Evolutionary conservation across 2,113 vertebrate species (phyloP).

Genomic region (Siniperca knerii): DNA sequence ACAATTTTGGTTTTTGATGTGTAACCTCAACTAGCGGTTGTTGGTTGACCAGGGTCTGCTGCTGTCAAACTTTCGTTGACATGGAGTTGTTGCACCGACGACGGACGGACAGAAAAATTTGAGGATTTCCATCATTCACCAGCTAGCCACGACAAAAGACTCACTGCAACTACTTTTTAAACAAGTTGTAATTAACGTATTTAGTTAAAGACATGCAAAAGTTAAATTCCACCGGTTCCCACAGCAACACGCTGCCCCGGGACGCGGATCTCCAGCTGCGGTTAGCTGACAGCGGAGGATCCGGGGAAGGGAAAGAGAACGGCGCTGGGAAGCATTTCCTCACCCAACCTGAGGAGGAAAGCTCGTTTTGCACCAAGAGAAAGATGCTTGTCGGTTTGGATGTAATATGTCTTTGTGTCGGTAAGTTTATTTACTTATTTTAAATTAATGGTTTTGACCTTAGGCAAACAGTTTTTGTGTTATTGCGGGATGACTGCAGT

Average conservation of each 20-base stretch:
- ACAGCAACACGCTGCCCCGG: slow-evolving; percentile 74
- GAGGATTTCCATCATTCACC: not conserved
- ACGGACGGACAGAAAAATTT: slow-evolving; percentile 63
- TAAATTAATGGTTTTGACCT: not conserved
- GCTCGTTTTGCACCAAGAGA: slow-evolving; percentile 76
- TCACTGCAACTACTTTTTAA: not conserved
- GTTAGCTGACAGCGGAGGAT: slow-evolving; percentile 73
- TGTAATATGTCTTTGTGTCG: slow-evolving; percentile 83
- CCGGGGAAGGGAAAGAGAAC: slow-evolving; percentile 82
- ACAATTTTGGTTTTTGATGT: not conserved
- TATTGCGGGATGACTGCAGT: not conserved
- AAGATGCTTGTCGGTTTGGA: slow-evolving; percentile 86
- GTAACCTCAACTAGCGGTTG: not conserved
- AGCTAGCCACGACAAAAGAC: not conserved
- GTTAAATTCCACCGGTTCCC: slow-evolving; percentile 67
- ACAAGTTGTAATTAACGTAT: slow-evolving; percentile 8
- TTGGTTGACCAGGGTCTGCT: slow-evolving; percentile 35
- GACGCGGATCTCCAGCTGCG: slow-evolving; percentile 83
- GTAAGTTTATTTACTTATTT: slow-evolving; percentile 49
- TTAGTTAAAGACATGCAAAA: slow-evolving; percentile 78
- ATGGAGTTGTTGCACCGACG: slow-evolving; percentile 69
- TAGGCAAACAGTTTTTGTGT: not conserved
- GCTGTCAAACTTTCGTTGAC: slow-evolving; percentile 71
- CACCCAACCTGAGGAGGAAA: slow-evolving; percentile 56
- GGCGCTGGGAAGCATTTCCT: slow-evolving; percentile 78